Conservation (phyloP, 1,140 invertebrate species). For the Mamestra configurata region DNA sequence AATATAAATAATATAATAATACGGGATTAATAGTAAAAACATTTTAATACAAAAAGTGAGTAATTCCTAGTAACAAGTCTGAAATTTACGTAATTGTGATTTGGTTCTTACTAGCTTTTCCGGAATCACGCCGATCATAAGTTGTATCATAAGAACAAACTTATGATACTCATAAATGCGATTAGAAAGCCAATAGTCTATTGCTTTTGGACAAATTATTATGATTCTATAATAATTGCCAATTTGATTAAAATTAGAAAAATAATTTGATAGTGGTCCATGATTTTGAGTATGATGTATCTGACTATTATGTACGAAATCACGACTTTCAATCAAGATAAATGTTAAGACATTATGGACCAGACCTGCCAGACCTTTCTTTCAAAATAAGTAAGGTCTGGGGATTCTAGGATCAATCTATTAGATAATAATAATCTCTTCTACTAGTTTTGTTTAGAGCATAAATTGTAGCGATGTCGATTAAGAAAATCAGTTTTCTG, state of each 20-base stretch:
- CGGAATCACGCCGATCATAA: neutral
- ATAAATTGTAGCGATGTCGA: no score
- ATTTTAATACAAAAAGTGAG: neutral
- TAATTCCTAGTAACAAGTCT: neutral
- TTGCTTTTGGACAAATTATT: neutral
- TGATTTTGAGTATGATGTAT: no score
- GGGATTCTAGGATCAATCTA: no score
- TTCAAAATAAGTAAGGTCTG: no score
- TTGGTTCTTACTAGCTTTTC: neutral
- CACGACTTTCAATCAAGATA: no score
- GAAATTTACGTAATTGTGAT: neutral
- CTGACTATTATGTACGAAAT: no score
- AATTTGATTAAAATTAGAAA: neutral
- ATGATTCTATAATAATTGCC: neutral
- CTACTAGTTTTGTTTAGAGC: neutral
- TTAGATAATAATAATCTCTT: neutral
- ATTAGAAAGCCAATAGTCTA: neutral
- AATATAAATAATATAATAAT: neutral
- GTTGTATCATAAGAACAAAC: conserved; percentile 4
- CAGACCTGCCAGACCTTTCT: no score
- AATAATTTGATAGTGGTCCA: neutral
- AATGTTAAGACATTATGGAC: no score
- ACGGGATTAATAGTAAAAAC: neutral
- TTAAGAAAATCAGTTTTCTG: no score
- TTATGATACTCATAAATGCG: neutral